phyloP scores from a whole-genome alignment of 2,888 invertebrate genomes.

The Linnaemya tessellans region DNA sequence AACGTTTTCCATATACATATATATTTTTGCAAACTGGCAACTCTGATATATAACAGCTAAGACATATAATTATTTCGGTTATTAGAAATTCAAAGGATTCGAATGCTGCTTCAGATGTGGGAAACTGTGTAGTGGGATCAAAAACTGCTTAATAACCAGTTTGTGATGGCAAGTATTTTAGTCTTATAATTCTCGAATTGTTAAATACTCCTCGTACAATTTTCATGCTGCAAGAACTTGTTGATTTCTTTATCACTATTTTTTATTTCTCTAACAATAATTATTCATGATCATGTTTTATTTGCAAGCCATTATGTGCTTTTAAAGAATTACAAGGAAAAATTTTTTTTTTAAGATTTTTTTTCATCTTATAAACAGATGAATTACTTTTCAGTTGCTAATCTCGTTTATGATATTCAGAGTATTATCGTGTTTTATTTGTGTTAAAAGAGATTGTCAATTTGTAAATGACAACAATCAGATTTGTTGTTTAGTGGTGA shows the following conservation, averaged over 20 bases:
- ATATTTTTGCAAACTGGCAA: no score
- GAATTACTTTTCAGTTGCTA: conserved; percentile 7
- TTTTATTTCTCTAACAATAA: background rate
- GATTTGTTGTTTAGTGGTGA: background rate
- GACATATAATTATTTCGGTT: no score
- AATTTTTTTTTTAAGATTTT: background rate
- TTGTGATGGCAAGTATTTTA: no score
- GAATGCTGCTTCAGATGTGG: no score
- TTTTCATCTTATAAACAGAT: conserved; percentile 20
- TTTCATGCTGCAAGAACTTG: background rate
- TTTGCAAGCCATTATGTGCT: conserved; percentile 7
- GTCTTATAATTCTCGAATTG: background rate
- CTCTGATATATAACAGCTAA: background rate
- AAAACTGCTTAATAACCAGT: no score
- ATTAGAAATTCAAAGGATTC: no score
- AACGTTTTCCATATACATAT: no score
- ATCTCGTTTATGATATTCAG: conserved; percentile 9
- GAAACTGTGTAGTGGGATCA: no score
- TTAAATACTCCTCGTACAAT: background rate
- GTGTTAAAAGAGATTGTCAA: conserved; percentile 2
- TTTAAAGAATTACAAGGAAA: conserved; percentile 11
- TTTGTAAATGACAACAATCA: conserved; percentile 25
- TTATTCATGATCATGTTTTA: conserved; percentile 33
- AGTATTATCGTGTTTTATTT: background rate
- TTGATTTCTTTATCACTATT: background rate